Evolutionary conservation across 2,113 vertebrate species (phyloP).

Genomic region (Pavo muticus): DNA sequence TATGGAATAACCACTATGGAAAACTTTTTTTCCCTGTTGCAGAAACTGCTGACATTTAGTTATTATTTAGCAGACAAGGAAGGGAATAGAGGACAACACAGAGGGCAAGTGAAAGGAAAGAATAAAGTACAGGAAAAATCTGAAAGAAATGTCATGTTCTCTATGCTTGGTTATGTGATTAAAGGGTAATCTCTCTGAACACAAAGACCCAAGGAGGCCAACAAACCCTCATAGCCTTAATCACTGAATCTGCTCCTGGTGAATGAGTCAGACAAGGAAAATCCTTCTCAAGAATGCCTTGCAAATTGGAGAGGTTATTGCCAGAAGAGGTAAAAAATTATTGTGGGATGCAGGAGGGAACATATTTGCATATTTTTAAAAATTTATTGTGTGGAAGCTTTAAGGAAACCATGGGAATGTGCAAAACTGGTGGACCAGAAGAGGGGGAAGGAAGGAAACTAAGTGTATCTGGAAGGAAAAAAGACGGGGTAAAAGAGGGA

Average conservation of each 20-base stretch:
- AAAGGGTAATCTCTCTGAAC: background rate
- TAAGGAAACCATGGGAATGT: background rate
- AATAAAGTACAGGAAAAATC: background rate
- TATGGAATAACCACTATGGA: background rate
- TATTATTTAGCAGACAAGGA: background rate
- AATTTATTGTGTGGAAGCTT: background rate
- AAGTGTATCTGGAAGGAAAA: background rate
- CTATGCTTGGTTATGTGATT: background rate
- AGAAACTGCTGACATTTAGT: background rate
- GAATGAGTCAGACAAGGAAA: background rate
- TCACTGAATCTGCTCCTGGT: background rate
- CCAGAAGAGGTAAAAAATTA: background rate
- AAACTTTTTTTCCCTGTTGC: background rate
- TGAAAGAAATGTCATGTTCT: background rate
- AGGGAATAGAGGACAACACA: background rate
- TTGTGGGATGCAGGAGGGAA: background rate
- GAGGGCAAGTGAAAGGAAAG: slow-evolving; percentile 1
- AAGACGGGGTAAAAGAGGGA: background rate
- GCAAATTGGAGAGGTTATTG: background rate
- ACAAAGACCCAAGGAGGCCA: background rate
- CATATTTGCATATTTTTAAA: background rate
- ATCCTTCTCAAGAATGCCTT: background rate
- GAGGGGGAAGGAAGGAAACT: background rate
- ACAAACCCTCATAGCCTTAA: background rate
- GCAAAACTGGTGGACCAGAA: background rate